phyloP scores from a whole-genome alignment of 2,113 vertebrate species.

The Oplegnathus fasciatus region DNA sequence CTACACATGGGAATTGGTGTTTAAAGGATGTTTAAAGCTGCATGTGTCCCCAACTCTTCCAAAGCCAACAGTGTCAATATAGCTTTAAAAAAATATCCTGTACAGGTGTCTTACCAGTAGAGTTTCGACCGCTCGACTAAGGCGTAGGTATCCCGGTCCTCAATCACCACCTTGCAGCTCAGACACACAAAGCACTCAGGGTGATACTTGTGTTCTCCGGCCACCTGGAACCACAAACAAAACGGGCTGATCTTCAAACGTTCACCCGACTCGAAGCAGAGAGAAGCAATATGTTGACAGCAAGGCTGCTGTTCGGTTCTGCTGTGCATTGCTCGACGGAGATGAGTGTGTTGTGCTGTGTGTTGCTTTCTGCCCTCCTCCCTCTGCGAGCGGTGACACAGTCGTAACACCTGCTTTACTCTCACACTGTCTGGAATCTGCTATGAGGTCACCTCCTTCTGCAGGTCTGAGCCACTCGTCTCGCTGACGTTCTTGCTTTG shows the following conservation, averaged over 20 bases:
- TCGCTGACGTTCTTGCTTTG: constrained; percentile 26
- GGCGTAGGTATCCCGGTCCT: constrained; percentile 94
- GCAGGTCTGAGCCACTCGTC: constrained; percentile 42
- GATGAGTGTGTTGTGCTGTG: not conserved
- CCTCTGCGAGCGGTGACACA: constrained; percentile 42
- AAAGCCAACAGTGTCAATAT: not conserved
- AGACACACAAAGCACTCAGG: constrained; percentile 97
- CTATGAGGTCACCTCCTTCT: constrained; percentile 72
- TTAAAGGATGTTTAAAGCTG: not conserved
- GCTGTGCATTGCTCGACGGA: not conserved
- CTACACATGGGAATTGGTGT: not conserved
- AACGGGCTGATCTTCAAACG: not conserved
- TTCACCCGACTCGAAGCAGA: not conserved
- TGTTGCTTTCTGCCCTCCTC: constrained; percentile 22
- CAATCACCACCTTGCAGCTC: constrained; percentile 96
- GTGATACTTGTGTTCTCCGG: constrained; percentile 97
- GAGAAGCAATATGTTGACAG: not conserved
- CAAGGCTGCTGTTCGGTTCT: constrained; percentile 5
- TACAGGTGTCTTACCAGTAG: constrained; percentile 89
- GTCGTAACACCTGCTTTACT: constrained; percentile 79
- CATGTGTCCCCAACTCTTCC: not conserved
- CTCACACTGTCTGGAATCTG: constrained; percentile 78
- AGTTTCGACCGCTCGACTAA: constrained; percentile 93
- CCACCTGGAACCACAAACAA: constrained; percentile 88
- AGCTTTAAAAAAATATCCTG: not conserved